Conservation (phyloP, 2,888 invertebrate genomes). For the Lasioglossum marginatum region DNA sequence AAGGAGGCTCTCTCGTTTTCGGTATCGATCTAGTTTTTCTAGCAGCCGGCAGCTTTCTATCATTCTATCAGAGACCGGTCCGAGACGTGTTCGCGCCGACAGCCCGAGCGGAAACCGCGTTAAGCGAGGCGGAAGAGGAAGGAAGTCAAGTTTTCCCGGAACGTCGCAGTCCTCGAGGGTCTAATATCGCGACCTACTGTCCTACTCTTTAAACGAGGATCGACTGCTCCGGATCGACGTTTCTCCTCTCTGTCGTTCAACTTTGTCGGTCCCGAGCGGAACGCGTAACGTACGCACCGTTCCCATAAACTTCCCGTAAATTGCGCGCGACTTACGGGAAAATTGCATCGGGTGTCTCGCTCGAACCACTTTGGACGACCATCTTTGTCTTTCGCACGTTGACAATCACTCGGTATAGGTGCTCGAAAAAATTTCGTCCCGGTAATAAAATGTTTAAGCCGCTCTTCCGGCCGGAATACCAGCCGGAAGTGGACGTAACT, state of each 20-base stretch:
- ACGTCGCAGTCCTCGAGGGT: neutral
- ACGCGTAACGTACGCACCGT: neutral
- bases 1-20: constrained; percentile 3
- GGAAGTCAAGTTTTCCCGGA: neutral
- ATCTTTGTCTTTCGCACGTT: neutral
- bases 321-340: neutral
- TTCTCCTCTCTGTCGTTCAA: constrained; percentile 14
- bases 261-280: neutral
- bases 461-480: constrained; percentile 7
- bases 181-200: constrained; percentile 35
- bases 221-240: constrained; percentile 32
- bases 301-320: too few species aligned
- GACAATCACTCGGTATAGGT: neutral
- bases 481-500: neutral
- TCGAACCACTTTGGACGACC: neutral
- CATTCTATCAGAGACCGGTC: neutral
- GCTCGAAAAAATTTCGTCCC: constrained; percentile 7
- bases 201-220: constrained; percentile 13
- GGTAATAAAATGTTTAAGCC: constrained; percentile 10
- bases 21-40: neutral
- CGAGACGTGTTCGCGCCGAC: neutral
- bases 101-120: neutral
- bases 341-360: neutral
- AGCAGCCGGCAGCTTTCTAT: neutral
- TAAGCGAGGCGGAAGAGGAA: constrained; percentile 9